Conservation (phyloP, 2,797 vertebrate species). For the Gymnopithys bicolor region DNA sequence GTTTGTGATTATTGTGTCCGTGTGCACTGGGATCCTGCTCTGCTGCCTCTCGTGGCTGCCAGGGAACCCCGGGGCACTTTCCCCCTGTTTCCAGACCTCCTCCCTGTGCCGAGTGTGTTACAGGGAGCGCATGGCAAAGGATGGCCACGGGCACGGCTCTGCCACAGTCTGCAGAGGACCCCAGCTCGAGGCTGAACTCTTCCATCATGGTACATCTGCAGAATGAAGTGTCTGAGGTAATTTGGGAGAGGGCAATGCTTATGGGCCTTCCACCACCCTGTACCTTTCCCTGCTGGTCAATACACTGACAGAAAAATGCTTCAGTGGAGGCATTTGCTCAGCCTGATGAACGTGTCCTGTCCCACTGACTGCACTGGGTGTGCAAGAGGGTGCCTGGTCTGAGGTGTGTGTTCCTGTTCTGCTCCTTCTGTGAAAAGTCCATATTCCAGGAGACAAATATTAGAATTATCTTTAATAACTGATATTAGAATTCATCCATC, state of each 20-base stretch:
- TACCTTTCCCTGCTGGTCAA: neutral
- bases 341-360: neutral
- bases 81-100: neutral
- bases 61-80: neutral
- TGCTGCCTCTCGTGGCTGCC: neutral
- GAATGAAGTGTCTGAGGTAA: neutral
- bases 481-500: neutral
- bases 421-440: neutral
- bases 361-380: neutral
- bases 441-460: neutral
- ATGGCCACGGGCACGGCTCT: neutral
- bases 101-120: neutral
- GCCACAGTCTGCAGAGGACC: neutral
- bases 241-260: too few species aligned
- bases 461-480: neutral
- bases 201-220: neutral
- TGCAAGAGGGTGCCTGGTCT: neutral
- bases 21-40: neutral
- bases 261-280: neutral
- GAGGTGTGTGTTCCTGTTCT: neutral
- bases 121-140: neutral
- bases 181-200: neutral
- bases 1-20: neutral
- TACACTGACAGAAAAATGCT: rapidly evolving
- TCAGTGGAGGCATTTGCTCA: neutral